Conservation (phyloP, 2,113 vertebrate genomes). For the Gymnogyps californianus region DNA sequence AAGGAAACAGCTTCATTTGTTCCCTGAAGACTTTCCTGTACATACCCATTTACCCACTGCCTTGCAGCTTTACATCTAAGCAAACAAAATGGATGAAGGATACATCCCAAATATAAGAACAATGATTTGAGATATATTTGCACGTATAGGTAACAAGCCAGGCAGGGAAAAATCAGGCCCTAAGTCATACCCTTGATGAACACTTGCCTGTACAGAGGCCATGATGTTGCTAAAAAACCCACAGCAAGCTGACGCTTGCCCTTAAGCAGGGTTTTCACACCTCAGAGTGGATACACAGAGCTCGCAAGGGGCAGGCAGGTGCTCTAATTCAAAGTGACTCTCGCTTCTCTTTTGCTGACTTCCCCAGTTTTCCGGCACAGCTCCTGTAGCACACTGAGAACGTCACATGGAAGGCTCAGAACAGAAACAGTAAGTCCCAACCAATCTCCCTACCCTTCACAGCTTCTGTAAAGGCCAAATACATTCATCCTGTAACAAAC, state of each 20-base stretch:
- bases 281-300: accelerated
- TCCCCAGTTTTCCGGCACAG: not conserved
- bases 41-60: not conserved
- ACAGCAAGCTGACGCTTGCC: not conserved
- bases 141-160: not conserved
- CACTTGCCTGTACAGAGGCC: not conserved
- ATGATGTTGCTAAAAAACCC: not conserved
- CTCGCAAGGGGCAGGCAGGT: not conserved
- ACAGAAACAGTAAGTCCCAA: not conserved
- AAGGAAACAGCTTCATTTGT: not conserved
- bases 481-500: not conserved
- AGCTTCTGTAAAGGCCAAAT: not conserved
- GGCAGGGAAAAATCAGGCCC: not conserved
- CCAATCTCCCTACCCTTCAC: not conserved
- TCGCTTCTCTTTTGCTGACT: not conserved
- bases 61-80: not conserved
- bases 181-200: not conserved
- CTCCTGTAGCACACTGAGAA: not conserved
- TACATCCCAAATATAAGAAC: not conserved
- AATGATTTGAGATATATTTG: not conserved
- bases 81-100: not conserved
- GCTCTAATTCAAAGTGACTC: not conserved
- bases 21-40: not conserved
- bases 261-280: not conserved
- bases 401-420: not conserved